A percentile compares a stretch with the other conserved stretches of the same genome.
Conservation (phyloP, 2,797 vertebrate species). For the Notamacropus eugenii region DNA sequence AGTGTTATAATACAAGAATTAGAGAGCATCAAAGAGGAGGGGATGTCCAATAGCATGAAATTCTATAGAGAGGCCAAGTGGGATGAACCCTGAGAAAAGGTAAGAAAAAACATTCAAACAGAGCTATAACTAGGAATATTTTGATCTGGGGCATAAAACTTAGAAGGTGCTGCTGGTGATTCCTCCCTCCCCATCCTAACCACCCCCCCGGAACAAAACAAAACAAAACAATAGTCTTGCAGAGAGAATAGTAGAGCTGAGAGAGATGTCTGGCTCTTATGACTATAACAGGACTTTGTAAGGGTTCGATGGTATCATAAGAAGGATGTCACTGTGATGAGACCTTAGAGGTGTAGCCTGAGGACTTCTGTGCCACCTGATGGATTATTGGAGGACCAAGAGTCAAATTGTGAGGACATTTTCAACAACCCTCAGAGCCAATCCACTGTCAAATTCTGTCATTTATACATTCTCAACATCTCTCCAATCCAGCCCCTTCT, state of each 20-base stretch:
- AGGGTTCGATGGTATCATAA: background rate
- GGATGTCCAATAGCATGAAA: background rate
- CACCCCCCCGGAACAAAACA: too few relatives aligned
- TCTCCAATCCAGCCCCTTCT: background rate
- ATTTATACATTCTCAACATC: background rate
- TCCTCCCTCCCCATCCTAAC: background rate
- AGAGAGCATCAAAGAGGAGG: background rate
- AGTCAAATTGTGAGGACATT: background rate
- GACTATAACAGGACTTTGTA: background rate
- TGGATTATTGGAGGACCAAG: background rate
- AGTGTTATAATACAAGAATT: background rate
- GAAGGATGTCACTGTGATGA: background rate
- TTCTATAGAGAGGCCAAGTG: background rate
- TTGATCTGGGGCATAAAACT: background rate
- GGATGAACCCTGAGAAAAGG: background rate
- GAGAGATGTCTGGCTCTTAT: background rate
- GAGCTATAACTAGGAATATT: background rate
- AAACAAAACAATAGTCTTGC: background rate
- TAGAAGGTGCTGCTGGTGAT: background rate
- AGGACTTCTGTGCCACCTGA: background rate
- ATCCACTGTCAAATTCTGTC: background rate
- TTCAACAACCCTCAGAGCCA: background rate
- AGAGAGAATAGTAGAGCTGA: background rate
- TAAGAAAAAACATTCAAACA: background rate
- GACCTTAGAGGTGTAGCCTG: background rate